Evolutionary conservation across 2,888 invertebrate genomes (phyloP).

Genomic region (Drosophila atroscutellata): DNA sequence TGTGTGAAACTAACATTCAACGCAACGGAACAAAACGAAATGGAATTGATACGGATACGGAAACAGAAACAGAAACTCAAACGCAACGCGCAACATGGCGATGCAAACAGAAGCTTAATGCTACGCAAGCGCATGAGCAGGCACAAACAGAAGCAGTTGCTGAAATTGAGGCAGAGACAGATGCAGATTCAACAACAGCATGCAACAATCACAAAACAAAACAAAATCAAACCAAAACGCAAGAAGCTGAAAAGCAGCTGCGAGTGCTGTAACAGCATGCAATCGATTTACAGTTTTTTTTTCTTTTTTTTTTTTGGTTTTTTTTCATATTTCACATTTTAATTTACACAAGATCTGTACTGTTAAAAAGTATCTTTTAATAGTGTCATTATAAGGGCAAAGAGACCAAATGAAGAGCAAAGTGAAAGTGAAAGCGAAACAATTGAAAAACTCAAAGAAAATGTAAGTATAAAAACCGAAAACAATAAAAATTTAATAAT

Average conservation of each 20-base stretch:
- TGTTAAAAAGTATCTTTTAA: slow-evolving; percentile 9
- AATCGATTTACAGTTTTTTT: slow-evolving; percentile 13
- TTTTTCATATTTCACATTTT: neutral
- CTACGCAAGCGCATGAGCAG: slow-evolving; percentile 41
- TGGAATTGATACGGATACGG: slow-evolving; percentile 24
- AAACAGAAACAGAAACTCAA: slow-evolving; percentile 37
- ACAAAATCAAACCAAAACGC: slow-evolving; percentile 6
- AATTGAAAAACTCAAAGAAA: slow-evolving; percentile 8
- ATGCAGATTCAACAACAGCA: slow-evolving; percentile 20
- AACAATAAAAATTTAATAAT: neutral
- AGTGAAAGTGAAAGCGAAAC: slow-evolving; percentile 17
- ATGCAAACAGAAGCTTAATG: slow-evolving; percentile 49
- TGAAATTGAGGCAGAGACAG: neutral
- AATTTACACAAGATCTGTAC: slow-evolving; percentile 26
- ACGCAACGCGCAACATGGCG: slow-evolving; percentile 4
- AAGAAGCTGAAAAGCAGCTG: slow-evolving; percentile 9
- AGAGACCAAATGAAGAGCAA: slow-evolving; percentile 19
- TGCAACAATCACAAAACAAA: slow-evolving; percentile 13
- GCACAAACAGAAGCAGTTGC: slow-evolving; percentile 30
- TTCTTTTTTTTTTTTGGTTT: neutral
- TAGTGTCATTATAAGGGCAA: slow-evolving; percentile 34
- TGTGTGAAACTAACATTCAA: slow-evolving; percentile 43
- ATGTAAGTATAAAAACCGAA: neutral
- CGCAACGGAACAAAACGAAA: slow-evolving; percentile 37
- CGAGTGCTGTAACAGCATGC: slow-evolving; percentile 31